Conservation (phyloP, 2,888 invertebrate species). For the Xestobium rufovillosum region DNA sequence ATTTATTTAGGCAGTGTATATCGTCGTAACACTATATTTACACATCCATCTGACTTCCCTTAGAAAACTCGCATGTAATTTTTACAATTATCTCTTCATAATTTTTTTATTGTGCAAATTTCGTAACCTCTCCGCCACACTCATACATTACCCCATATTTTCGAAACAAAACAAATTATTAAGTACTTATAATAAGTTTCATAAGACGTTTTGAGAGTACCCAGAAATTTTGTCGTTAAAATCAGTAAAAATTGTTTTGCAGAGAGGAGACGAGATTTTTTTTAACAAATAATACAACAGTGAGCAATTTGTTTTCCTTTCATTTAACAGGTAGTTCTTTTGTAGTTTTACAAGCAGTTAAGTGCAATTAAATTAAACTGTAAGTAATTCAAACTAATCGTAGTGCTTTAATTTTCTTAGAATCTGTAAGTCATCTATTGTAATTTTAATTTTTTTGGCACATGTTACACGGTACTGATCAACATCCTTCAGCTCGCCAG, state of each 20-base stretch:
- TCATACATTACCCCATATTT: constrained; percentile 11
- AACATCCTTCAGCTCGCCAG: too few relatives aligned
- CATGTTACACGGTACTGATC: too few relatives aligned
- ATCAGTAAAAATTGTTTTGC: constrained; percentile 14
- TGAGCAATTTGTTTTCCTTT: constrained; percentile 35
- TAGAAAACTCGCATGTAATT: constrained; percentile 34
- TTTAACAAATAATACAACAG: constrained; percentile 38
- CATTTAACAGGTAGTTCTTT: constrained; percentile 24
- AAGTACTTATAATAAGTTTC: constrained; percentile 15
- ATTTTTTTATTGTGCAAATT: constrained; percentile 16
- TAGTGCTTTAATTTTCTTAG: too few relatives aligned
- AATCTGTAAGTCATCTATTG: too few relatives aligned
- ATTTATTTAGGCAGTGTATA: constrained; percentile 45
- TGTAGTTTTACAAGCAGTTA: too few relatives aligned
- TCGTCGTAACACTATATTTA: constrained; percentile 46
- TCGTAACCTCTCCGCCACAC: constrained; percentile 24
- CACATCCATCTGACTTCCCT: constrained; percentile 38
- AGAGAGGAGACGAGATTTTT: constrained; percentile 24
- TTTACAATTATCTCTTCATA: constrained; percentile 25
- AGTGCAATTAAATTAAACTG: too few relatives aligned
- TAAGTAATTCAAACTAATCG: too few relatives aligned
- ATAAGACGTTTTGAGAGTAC: constrained; percentile 16
- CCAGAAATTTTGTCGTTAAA: constrained; percentile 10
- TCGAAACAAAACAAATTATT: constrained; percentile 19
- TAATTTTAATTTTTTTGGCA: too few relatives aligned